Conservation (phyloP, 2,888 invertebrate species). For the Eilema caniola region DNA sequence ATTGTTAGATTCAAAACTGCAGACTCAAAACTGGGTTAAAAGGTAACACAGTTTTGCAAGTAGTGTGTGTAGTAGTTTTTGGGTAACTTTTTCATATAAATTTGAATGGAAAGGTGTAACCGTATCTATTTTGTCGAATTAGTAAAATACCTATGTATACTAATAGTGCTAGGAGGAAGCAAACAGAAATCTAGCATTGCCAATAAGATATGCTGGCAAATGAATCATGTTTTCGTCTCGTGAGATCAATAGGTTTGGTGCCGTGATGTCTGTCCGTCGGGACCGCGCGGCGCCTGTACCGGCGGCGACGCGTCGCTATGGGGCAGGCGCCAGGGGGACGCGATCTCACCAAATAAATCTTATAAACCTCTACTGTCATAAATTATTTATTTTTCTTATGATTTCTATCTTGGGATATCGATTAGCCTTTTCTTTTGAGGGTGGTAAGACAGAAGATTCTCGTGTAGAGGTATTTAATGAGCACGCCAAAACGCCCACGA, state of each 20-base stretch:
- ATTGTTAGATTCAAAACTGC: not conserved
- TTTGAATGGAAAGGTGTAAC: no score
- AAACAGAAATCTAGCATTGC: conserved; percentile 23
- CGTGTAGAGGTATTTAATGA: no score
- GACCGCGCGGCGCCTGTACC: conserved; percentile 76
- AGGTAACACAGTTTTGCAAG: not conserved
- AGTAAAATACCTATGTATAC: not conserved
- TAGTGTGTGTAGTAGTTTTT: no score
- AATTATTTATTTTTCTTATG: conserved; percentile 64
- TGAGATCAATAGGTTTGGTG: conserved; percentile 71
- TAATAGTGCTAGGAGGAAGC: not conserved
- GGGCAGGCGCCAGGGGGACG: conserved; percentile 79
- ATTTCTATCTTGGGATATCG: conserved; percentile 39
- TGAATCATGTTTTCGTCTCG: conserved; percentile 59
- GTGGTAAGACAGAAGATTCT: no score
- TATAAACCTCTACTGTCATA: conserved; percentile 58
- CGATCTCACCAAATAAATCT: conserved; percentile 64
- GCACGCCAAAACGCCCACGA: not conserved
- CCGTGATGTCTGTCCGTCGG: conserved; percentile 78
- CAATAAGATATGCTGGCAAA: conserved; percentile 32
- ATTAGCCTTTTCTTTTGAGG: conserved; percentile 28
- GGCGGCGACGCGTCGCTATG: conserved; percentile 34
- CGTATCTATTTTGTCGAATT: not conserved
- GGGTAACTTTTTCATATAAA: no score
- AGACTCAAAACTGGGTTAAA: not conserved